Conservation (phyloP, 2,888 invertebrate species). For the Mythimna loreyi region DNA sequence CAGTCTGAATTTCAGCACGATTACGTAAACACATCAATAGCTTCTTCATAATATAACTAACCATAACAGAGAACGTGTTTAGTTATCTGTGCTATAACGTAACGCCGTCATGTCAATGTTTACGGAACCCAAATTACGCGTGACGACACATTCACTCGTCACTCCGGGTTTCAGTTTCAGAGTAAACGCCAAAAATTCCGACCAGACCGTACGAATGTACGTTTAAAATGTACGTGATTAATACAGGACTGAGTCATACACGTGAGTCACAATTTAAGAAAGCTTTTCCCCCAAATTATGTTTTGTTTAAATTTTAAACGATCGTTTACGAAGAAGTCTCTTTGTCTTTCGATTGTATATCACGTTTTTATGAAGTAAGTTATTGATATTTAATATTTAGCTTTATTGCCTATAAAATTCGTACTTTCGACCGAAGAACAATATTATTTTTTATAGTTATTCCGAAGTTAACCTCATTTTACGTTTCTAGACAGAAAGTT, state of each 20-base stretch:
- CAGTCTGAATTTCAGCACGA: constrained; percentile 35
- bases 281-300: constrained; percentile 14
- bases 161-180: constrained; percentile 63
- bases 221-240: constrained; percentile 52
- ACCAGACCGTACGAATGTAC: constrained; percentile 13
- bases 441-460: constrained; percentile 34
- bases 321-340: not conserved
- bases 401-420: constrained; percentile 43
- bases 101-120: constrained; percentile 64
- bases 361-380: constrained; percentile 10
- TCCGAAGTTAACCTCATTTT: constrained; percentile 40
- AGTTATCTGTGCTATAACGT: constrained; percentile 37
- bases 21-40: constrained; percentile 32
- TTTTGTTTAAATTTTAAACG: constrained; percentile 13
- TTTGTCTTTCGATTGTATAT: not conserved
- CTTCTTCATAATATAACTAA: constrained; percentile 38
- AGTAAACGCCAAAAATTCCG: constrained; percentile 29
- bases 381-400: constrained; percentile 5
- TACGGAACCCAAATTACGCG: constrained; percentile 72
- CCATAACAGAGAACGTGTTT: constrained; percentile 45
- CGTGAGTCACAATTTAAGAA: constrained; percentile 36
- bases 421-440: constrained; percentile 23
- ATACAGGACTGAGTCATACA: constrained; percentile 41
- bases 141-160: constrained; percentile 72
- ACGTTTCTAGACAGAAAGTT: constrained; percentile 41